These are phyloP conservation scores for Conus betulinus DNA, from an alignment of 1,140 invertebrate species.

Conservation along the genomic window DNA sequence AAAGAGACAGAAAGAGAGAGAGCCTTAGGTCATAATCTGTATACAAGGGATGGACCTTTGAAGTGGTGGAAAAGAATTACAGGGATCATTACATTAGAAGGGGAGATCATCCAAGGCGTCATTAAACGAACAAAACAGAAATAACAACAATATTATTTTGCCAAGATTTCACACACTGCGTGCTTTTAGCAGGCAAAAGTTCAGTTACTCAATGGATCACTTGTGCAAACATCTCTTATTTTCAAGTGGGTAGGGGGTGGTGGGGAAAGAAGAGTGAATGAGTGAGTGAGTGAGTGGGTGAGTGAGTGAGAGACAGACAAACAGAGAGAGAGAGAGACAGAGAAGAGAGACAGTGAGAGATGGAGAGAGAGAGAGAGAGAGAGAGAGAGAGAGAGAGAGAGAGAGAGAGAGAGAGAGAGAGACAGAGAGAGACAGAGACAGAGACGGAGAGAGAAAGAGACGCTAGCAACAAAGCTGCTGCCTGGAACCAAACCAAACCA, in stretches of 20 bases:
- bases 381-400: neutral
- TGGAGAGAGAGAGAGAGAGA: neutral
- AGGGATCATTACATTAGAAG: no score
- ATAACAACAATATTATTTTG: neutral
- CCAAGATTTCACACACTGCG: no score
- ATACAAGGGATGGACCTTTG: no score
- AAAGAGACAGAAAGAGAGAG: no score
- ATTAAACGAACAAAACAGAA: neutral
- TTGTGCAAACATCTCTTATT: no score
- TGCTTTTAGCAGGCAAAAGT: no score
- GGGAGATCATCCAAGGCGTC: no score
- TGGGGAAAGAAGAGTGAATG: no score
- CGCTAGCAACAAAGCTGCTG: neutral
- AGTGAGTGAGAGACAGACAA: neutral
- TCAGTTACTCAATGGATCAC: no score
- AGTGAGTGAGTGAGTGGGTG: neutral
- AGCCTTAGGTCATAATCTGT: neutral
- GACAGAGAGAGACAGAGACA: slow-evolving; percentile 38
- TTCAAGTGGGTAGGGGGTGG: no score
- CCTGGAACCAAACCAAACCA: neutral
- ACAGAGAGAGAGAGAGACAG: neutral
- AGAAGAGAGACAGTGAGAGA: neutral
- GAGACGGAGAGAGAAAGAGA: neutral
- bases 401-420: slow-evolving; percentile 31
- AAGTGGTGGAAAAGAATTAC: no score